These are phyloP conservation scores for Tineola bisselliella DNA, from an alignment of 2,888 invertebrate genomes.

Conservation along the genomic window DNA sequence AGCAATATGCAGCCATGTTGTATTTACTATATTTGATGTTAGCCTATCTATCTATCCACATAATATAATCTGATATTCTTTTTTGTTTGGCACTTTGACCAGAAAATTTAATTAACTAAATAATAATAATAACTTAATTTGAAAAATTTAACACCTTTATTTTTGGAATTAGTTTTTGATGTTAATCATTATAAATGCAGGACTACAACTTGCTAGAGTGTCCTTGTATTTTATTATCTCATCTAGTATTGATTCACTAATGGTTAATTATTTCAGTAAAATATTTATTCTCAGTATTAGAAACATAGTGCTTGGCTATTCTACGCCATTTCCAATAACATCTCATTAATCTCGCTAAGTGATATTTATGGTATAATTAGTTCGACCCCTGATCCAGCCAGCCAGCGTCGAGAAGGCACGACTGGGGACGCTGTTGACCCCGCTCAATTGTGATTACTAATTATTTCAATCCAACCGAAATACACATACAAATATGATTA, in stretches of 20 bases:
- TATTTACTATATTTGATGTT: too few species aligned
- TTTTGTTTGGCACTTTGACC: too few species aligned
- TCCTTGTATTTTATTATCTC: background rate
- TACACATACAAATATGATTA: too few species aligned
- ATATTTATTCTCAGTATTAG: slow-evolving; percentile 5
- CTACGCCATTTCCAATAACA: slow-evolving; percentile 41
- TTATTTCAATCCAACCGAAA: background rate
- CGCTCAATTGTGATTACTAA: slow-evolving; percentile 15
- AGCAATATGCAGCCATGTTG: too few species aligned
- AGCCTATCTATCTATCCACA: too few species aligned
- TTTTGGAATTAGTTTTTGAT: too few species aligned
- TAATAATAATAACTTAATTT: too few species aligned
- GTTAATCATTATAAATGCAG: too few species aligned
- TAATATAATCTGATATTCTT: too few species aligned
- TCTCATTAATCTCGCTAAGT: slow-evolving; percentile 61
- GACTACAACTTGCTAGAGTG: background rate
- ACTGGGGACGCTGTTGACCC: slow-evolving; percentile 40
- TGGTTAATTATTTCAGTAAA: background rate
- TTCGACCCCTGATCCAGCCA: slow-evolving; percentile 23
- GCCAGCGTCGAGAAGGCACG: slow-evolving; percentile 17
- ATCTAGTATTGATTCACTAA: background rate
- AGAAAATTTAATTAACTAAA: too few species aligned
- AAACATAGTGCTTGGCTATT: background rate
- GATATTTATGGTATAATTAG: slow-evolving; percentile 65
- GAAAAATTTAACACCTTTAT: too few species aligned